Conservation (phyloP, 1,140 invertebrate species). For the Ladona fulva region DNA sequence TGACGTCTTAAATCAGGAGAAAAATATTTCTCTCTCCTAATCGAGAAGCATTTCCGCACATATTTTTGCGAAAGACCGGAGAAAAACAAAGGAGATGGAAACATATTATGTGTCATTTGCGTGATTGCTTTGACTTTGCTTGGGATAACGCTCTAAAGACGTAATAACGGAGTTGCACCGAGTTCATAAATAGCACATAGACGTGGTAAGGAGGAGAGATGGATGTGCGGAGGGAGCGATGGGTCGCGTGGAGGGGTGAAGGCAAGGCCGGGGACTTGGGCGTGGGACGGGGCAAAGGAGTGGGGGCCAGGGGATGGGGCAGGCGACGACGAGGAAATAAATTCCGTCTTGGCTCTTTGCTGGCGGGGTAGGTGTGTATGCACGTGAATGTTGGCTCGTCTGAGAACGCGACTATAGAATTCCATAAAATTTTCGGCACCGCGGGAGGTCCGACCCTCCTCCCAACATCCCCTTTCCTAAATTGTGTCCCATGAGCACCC, state of each 20-base stretch:
- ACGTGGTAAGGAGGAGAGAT: neutral
- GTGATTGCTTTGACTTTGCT: neutral
- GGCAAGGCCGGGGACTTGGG: neutral
- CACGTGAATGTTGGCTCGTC: neutral
- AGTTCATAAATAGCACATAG: conserved; percentile 3
- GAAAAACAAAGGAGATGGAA: too few relatives aligned
- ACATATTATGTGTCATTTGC: neutral
- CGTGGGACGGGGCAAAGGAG: neutral
- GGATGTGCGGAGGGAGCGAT: neutral
- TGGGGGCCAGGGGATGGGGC: neutral
- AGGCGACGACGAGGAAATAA: neutral
- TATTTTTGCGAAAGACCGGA: too few relatives aligned
- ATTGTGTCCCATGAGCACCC: neutral
- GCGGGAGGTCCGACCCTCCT: neutral
- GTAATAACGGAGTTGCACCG: conserved; percentile 3
- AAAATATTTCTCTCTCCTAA: too few relatives aligned
- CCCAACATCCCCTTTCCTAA: too few relatives aligned
- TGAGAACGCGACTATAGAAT: neutral
- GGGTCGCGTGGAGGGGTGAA: neutral
- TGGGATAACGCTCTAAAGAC: neutral
- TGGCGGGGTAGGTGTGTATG: neutral
- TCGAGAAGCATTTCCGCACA: too few relatives aligned
- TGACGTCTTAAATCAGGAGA: too few relatives aligned
- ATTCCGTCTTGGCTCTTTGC: neutral
- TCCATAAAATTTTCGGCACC: conserved; percentile 5